phyloP scores from a whole-genome alignment of 2,113 vertebrate genomes.

The Gorsachius goisagi region DNA sequence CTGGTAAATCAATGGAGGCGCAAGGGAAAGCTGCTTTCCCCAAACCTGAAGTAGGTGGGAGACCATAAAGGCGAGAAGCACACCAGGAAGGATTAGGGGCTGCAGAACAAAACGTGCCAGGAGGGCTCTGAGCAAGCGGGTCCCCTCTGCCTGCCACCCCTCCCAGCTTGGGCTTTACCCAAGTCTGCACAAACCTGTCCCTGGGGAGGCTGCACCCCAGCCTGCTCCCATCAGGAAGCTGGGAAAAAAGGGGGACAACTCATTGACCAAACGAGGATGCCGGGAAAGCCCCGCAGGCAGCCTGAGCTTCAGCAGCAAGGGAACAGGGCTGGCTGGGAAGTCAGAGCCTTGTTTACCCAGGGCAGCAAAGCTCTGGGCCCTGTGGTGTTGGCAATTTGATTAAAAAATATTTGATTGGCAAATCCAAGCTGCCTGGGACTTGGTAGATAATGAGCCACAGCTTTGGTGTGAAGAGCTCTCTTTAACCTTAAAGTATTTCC shows the following conservation, averaged over 20 bases:
- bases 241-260: not conserved
- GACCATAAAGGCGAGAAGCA: not conserved
- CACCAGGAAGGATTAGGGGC: constrained; percentile 16
- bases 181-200: not conserved
- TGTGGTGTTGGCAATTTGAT: not conserved
- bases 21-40: constrained; percentile 21
- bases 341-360: not conserved
- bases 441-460: constrained; percentile 22
- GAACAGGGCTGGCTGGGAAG: not conserved
- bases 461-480: constrained; percentile 13
- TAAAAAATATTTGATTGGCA: constrained; percentile 58
- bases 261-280: not conserved
- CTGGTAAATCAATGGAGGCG: constrained; percentile 23
- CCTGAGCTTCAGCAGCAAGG: rapidly evolving
- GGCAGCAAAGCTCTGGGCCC: not conserved
- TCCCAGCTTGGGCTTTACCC: not conserved
- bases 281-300: not conserved
- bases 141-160: not conserved
- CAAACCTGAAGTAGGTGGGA: constrained; percentile 25
- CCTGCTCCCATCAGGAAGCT: rapidly evolving
- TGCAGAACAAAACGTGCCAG: not conserved
- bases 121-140: not conserved
- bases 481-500: not conserved
- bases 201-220: not conserved
- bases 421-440: constrained; percentile 20